These are phyloP conservation scores for Halictus rubicundus DNA, from an alignment of 1,140 invertebrate genomes.

Conservation along the genomic window DNA sequence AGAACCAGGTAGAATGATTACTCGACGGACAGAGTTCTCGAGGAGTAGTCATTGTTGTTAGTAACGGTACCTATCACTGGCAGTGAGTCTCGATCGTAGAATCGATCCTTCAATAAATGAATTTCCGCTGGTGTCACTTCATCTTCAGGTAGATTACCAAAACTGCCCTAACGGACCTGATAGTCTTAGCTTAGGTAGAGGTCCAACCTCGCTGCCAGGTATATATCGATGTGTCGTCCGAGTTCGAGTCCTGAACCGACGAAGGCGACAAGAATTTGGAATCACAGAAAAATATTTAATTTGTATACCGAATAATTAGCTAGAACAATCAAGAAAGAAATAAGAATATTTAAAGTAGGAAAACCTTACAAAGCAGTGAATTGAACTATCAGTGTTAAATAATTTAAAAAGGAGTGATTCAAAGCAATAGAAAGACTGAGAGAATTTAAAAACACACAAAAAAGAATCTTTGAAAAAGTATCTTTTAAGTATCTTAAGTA, in stretches of 20 bases:
- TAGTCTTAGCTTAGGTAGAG: not conserved
- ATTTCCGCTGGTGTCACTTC: conserved; percentile 14
- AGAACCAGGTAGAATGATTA: conserved; percentile 18
- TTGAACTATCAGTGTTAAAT: too few species aligned
- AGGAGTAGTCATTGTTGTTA: not conserved
- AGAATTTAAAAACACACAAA: too few species aligned
- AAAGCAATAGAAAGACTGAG: too few species aligned
- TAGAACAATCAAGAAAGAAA: too few species aligned
- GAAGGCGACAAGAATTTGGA: not conserved
- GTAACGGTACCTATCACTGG: conserved; percentile 1
- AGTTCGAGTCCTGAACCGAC: not conserved
- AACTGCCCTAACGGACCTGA: not conserved
- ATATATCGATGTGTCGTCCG: not conserved
- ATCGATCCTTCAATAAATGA: conserved; percentile 31
- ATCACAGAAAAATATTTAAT: not conserved
- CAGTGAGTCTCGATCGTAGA: not conserved
- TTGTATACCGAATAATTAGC: too few species aligned
- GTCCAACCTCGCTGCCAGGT: not conserved
- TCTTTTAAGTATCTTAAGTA: too few species aligned
- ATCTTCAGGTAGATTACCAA: conserved; percentile 19
- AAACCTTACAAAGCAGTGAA: too few species aligned
- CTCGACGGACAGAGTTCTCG: not conserved
- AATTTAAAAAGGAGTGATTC: too few species aligned
- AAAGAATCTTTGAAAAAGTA: too few species aligned
- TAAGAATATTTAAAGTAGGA: too few species aligned